These are phyloP conservation scores for Polyommatus icarus DNA, from an alignment of 2,888 invertebrate genomes.

Conservation along the genomic window DNA sequence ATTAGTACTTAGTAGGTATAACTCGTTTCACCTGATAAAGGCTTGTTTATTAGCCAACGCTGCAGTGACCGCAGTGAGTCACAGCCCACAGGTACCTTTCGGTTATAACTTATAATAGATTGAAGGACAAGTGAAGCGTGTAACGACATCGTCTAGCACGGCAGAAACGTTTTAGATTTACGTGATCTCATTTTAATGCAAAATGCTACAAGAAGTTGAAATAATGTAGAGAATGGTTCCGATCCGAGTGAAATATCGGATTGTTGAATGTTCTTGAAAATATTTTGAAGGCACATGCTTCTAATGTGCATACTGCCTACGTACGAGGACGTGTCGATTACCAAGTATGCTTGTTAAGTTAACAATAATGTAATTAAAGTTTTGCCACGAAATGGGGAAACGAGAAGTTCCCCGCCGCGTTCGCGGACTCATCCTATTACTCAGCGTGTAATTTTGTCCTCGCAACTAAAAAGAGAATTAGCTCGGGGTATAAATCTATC, in stretches of 20 bases:
- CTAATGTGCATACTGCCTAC: neutral
- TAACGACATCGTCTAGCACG: slow-evolving; percentile 52
- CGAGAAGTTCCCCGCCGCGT: slow-evolving; percentile 54
- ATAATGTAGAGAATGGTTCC: neutral
- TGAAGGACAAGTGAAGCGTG: slow-evolving; percentile 59
- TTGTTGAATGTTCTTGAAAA: neutral
- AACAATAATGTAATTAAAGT: slow-evolving; percentile 5
- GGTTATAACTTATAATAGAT: slow-evolving; percentile 51
- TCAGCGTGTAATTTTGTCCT: slow-evolving; percentile 72
- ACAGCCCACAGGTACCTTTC: slow-evolving; percentile 57
- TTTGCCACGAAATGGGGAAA: slow-evolving; percentile 49
- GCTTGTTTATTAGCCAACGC: slow-evolving; percentile 42
- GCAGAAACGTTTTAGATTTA: slow-evolving; percentile 17
- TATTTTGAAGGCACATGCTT: neutral
- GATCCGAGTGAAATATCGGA: neutral
- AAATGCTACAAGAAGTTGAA: slow-evolving; percentile 15
- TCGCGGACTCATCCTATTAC: slow-evolving; percentile 65
- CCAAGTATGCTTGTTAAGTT: neutral
- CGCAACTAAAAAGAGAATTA: slow-evolving; percentile 50
- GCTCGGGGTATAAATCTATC: slow-evolving; percentile 67
- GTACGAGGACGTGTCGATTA: neutral
- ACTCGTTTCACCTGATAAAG: slow-evolving; percentile 14
- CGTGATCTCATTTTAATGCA: slow-evolving; percentile 22
- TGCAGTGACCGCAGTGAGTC: slow-evolving; percentile 60
- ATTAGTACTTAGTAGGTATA: neutral